These are phyloP conservation scores for Acipenser transmontanus DNA, from an alignment of 2,797 vertebrate genomes.

Conservation along the genomic window DNA sequence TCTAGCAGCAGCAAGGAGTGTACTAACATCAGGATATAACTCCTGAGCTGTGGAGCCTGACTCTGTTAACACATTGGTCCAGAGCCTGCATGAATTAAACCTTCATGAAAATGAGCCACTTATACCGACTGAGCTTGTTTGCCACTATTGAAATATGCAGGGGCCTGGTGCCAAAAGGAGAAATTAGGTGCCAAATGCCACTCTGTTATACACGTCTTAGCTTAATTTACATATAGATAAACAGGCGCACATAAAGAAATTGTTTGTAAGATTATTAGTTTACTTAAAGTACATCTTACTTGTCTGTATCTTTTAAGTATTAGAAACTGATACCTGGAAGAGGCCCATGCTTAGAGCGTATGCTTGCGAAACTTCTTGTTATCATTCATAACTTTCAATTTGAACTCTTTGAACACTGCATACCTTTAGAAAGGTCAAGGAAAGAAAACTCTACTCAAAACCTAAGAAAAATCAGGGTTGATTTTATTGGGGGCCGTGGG, in stretches of 20 bases:
- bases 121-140: constrained; percentile 32
- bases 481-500: too few species aligned
- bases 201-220: background rate
- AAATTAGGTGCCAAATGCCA: constrained; percentile 8
- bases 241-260: background rate
- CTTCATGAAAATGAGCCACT: constrained; percentile 43
- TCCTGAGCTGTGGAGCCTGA: constrained; percentile 33
- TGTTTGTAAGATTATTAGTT: background rate
- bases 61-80: constrained; percentile 42
- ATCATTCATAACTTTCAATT: too few species aligned
- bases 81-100: constrained; percentile 25
- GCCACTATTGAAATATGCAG: constrained; percentile 38
- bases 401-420: too few species aligned
- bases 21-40: constrained; percentile 43
- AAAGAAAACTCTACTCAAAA: too few species aligned
- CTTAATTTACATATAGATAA: background rate
- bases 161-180: constrained; percentile 46
- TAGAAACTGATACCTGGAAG: background rate
- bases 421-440: too few species aligned
- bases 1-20: constrained; percentile 44
- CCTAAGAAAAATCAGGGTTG: too few species aligned
- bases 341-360: too few species aligned
- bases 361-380: too few species aligned
- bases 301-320: background rate
- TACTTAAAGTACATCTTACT: background rate